A percentile compares a stretch with the other conserved stretches of the same genome.
phyloP scores from a whole-genome alignment of 1,140 invertebrate species.

The Epicauta chinensis region DNA sequence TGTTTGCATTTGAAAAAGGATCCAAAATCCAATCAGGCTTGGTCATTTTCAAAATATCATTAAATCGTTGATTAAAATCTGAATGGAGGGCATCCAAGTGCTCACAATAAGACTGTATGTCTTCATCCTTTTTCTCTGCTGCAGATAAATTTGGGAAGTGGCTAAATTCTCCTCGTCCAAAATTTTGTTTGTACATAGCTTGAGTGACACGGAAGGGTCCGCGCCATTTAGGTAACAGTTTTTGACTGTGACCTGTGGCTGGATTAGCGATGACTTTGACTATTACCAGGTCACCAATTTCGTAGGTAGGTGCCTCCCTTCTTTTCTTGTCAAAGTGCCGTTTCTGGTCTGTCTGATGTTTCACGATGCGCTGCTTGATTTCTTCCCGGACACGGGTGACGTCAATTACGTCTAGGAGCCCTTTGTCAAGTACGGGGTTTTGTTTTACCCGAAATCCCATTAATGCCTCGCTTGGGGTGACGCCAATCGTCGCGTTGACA shows the following conservation, averaged over 20 bases:
- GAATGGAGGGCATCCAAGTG: too few species aligned
- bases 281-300: constrained; percentile 15
- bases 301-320: background rate
- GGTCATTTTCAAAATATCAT: too few species aligned
- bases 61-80: too few species aligned
- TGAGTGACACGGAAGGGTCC: too few species aligned
- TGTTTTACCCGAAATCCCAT: constrained; percentile 14
- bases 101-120: too few species aligned
- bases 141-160: too few species aligned
- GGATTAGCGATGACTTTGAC: background rate
- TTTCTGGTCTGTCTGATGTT: constrained; percentile 16
- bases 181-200: too few species aligned
- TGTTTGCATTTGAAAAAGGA: too few species aligned
- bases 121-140: too few species aligned
- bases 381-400: constrained; percentile 8
- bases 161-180: too few species aligned
- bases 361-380: background rate
- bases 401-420: background rate
- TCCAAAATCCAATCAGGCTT: too few species aligned
- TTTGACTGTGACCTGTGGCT: constrained; percentile 14
- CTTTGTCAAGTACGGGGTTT: background rate
- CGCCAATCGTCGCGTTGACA: constrained; percentile 8
- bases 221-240: too few species aligned
- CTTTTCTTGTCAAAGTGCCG: constrained; percentile 7
- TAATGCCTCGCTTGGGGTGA: constrained; percentile 11